Percentiles rank a stretch among this genome's conserved stretches.
Evolutionary conservation across 2,797 vertebrate genomes (phyloP).

Genomic region (Masticophis lateralis): DNA sequence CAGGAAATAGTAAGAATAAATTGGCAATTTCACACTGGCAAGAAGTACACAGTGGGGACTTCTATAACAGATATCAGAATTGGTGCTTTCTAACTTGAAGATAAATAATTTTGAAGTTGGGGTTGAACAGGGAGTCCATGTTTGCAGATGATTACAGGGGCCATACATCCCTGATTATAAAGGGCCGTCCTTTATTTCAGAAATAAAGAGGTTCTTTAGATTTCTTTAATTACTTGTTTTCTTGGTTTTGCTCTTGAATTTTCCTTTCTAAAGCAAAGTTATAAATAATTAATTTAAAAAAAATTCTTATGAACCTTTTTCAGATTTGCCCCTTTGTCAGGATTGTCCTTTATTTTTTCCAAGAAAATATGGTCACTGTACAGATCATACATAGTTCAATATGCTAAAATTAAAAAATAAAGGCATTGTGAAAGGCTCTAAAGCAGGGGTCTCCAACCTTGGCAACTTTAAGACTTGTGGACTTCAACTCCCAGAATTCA

Average conservation of each 20-base stretch:
- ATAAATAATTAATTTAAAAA: not conserved
- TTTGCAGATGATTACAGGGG: not conserved
- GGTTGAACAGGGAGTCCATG: not conserved
- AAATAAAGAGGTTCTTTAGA: not conserved
- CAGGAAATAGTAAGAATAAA: not conserved
- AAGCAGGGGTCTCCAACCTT: too few species aligned
- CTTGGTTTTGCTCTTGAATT: not conserved
- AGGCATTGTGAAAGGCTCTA: not conserved
- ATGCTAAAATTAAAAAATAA: not conserved
- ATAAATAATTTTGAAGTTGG: not conserved
- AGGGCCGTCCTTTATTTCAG: not conserved
- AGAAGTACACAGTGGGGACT: not conserved
- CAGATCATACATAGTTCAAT: not conserved
- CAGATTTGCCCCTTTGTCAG: not conserved
- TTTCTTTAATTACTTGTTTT: not conserved
- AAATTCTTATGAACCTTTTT: not conserved
- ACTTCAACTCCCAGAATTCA: too few species aligned
- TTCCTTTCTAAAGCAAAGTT: not conserved
- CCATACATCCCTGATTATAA: not conserved
- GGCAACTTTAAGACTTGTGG: too few species aligned
- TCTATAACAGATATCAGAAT: not conserved
- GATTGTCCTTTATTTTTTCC: not conserved
- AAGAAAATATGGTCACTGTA: not conserved
- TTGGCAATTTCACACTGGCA: not conserved
- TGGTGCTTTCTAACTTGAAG: not conserved